Evolutionary conservation across 1,140 invertebrate species (phyloP), one percentile per base, ranked within the genome.

Genomic region (Galleria mellonella): DNA sequence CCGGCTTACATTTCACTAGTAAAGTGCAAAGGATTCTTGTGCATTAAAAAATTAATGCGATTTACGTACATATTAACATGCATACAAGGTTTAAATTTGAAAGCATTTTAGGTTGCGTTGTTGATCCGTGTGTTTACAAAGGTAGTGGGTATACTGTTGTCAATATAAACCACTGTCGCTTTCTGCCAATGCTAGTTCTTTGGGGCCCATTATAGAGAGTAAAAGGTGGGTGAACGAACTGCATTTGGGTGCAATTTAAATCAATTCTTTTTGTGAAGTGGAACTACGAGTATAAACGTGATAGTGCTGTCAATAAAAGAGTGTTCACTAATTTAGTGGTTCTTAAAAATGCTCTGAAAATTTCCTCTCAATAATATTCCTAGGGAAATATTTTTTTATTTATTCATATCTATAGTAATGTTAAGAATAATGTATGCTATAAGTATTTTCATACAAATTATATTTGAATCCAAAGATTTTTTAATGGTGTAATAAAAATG

Each of bases 81-180:
- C 9, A 9, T 9, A 42, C 51, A 81, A 72, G 69, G 69, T 47
- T 52, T 47, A 74, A 55, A 69, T 55, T 83, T 38, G 62, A 42
- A 44, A 59, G 58, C 43, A 13, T 29, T 29, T 27, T 15, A 9
- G 30, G 32, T 50, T 42, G 33, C 47, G 36, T 45, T 46, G 55
- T 64, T 69, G 75, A 65, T 44, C 70, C 60, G 51, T 48, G 56
- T 45, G 43, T 38, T 48, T 52, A 48, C 61, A 48, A 62, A 66
- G 66, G 78, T 81, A 72, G 81, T 84, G 76, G 77, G 61, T 76
- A 73, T 65, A 70, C 64, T 46, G 55, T 52, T 56, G 66, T 65
- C 67, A 62, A 83, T 84, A 84, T 83, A 84, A 81, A 74, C 71
- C 76, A 83, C 71, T 79, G 72, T 81, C 72, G 72, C 76, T 79